Conservation (phyloP, 2,113 vertebrate genomes). For the Gobio gobio region DNA sequence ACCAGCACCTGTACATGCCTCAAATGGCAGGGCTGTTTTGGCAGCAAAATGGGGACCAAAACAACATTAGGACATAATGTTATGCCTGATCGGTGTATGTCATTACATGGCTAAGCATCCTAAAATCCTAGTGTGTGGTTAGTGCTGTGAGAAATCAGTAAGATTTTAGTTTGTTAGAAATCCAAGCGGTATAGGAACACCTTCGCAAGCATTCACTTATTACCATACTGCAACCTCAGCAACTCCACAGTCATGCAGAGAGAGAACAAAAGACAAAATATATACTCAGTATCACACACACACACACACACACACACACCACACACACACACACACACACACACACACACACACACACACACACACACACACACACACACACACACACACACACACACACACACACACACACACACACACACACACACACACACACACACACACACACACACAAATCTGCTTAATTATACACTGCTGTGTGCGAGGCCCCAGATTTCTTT, state of each 20-base stretch:
- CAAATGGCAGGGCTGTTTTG: no score
- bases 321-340: slow-evolving; percentile 5
- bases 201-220: neutral
- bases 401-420: no score
- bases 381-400: no score
- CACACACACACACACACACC: neutral
- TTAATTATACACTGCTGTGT: slow-evolving; percentile 41
- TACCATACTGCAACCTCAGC: slow-evolving; percentile 17
- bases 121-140: neutral
- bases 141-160: slow-evolving; percentile 3
- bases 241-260: slow-evolving; percentile 1
- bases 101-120: neutral
- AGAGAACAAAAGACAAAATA: slow-evolving; percentile 20
- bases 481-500: slow-evolving; percentile 32
- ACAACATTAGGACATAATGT: no score
- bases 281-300: neutral
- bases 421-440: no score
- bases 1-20: no score
- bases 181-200: neutral
- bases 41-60: no score
- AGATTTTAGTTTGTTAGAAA: neutral
- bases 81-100: no score
- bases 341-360: slow-evolving; percentile 5
- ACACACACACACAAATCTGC: slow-evolving; percentile 22
- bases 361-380: neutral